These are phyloP conservation scores for Cheilosia variabilis DNA, from an alignment of 2,888 invertebrate species.

Conservation along the genomic window DNA sequence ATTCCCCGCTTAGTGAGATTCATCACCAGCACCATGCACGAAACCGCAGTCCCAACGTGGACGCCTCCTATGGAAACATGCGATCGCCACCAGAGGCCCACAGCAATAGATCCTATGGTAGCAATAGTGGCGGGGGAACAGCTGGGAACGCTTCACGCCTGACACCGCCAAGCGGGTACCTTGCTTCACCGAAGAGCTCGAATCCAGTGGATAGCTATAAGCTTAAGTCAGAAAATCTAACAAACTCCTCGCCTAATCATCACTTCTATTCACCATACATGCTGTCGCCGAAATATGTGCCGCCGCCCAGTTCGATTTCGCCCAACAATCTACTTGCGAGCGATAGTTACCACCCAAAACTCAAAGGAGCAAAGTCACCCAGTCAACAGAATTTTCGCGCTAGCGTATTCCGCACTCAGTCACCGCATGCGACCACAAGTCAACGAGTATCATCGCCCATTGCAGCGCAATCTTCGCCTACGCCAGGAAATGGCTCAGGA, in stretches of 20 bases:
- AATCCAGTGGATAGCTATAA: slow-evolving; percentile 76
- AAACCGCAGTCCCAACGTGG: slow-evolving; percentile 77
- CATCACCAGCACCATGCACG: slow-evolving; percentile 70
- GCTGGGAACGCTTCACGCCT: slow-evolving; percentile 75
- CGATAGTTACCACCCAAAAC: slow-evolving; percentile 61
- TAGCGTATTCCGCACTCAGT: slow-evolving; percentile 65
- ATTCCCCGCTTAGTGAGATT: slow-evolving; percentile 79
- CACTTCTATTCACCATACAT: slow-evolving; percentile 81
- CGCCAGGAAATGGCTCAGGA: slow-evolving; percentile 51
- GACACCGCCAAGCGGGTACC: slow-evolving; percentile 72
- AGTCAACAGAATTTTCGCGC: slow-evolving; percentile 67
- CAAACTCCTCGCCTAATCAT: slow-evolving; percentile 76
- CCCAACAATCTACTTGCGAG: slow-evolving; percentile 41
- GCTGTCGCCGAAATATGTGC: slow-evolving; percentile 79
- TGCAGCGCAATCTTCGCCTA: slow-evolving; percentile 55
- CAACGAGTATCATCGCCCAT: slow-evolving; percentile 66
- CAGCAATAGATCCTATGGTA: slow-evolving; percentile 72
- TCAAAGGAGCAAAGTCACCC: slow-evolving; percentile 69
- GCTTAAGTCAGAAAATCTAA: slow-evolving; percentile 72
- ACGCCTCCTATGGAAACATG: slow-evolving; percentile 71
- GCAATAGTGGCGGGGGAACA: slow-evolving; percentile 49
- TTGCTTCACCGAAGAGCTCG: slow-evolving; percentile 77
- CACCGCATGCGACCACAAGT: slow-evolving; percentile 62
- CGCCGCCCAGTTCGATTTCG: slow-evolving; percentile 74
- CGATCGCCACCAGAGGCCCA: slow-evolving; percentile 78